These are phyloP conservation scores for Drosophila novamexicana DNA, from an alignment of 1,140 invertebrate genomes.

Conservation along the genomic window DNA sequence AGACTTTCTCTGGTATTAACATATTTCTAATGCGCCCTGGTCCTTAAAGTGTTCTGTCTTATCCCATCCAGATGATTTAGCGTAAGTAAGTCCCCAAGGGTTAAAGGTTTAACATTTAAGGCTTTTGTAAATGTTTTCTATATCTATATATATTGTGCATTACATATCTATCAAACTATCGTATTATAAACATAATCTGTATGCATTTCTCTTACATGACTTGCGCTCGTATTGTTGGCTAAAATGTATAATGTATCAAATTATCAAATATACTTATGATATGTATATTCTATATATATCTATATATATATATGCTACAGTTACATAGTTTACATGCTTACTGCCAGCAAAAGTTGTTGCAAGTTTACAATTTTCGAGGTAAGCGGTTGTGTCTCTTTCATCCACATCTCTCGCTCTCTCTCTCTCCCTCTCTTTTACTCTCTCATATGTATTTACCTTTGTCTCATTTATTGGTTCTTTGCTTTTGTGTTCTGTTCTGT, in stretches of 20 bases:
- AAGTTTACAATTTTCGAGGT: slow-evolving; percentile 84
- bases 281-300: slow-evolving; percentile 24
- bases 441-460: slow-evolving; percentile 15
- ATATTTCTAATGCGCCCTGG: slow-evolving; percentile 26
- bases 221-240: slow-evolving; percentile 69
- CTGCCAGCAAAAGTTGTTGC: slow-evolving; percentile 83
- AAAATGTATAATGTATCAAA: slow-evolving; percentile 37
- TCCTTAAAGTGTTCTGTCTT: slow-evolving; percentile 39
- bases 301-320: slow-evolving; percentile 55
- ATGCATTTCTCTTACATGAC: slow-evolving; percentile 68
- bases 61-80: slow-evolving; percentile 46
- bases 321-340: slow-evolving; percentile 83
- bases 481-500: slow-evolving; percentile 28
- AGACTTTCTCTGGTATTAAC: slow-evolving; percentile 27
- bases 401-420: not conserved
- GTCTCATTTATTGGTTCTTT: slow-evolving; percentile 39
- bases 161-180: slow-evolving; percentile 35
- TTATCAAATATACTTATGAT: slow-evolving; percentile 33
- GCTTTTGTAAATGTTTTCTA: slow-evolving; percentile 21
- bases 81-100: slow-evolving; percentile 43
- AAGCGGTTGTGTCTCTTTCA: slow-evolving; percentile 62
- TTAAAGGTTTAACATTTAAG: slow-evolving; percentile 48
- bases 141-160: slow-evolving; percentile 9
- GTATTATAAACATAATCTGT: slow-evolving; percentile 44
- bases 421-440: not conserved